Evolutionary conservation across 2,888 invertebrate species (phyloP).

Genomic region (Spisula solida): DNA sequence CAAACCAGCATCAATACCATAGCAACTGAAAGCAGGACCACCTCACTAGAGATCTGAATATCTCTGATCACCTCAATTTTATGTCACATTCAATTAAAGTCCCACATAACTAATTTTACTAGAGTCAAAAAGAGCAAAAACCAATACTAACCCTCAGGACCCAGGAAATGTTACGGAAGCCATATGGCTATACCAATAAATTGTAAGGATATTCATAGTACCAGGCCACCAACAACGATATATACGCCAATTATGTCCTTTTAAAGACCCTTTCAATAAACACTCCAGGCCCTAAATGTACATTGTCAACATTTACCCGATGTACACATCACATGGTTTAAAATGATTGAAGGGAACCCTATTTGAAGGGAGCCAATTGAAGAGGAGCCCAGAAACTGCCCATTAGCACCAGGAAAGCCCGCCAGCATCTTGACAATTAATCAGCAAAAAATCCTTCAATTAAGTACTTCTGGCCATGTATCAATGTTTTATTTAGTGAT

Average conservation of each 20-base stretch:
- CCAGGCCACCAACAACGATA: background rate
- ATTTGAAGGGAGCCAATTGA: no score
- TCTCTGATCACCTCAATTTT: background rate
- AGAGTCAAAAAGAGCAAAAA: background rate
- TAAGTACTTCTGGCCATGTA: background rate
- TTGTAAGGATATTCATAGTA: background rate
- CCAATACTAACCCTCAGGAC: background rate
- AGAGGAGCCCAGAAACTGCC: background rate
- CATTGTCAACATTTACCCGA: background rate
- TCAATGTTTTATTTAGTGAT: conserved; percentile 6
- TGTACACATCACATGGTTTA: background rate
- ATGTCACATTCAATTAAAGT: background rate
- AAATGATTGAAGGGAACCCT: background rate
- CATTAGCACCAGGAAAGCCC: background rate
- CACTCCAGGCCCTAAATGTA: background rate
- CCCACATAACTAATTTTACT: background rate
- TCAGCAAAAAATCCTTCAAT: conserved; percentile 12
- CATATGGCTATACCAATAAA: background rate
- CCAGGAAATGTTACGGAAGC: background rate
- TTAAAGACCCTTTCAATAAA: background rate
- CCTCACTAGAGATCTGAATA: no score
- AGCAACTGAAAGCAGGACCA: no score
- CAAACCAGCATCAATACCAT: no score
- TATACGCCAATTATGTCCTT: background rate
- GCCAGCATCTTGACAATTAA: background rate